Evolutionary conservation across 2,113 vertebrate genomes (phyloP), one percentile per base, ranked within the genome.

Genomic region (Prionailurus viverrinus): DNA sequence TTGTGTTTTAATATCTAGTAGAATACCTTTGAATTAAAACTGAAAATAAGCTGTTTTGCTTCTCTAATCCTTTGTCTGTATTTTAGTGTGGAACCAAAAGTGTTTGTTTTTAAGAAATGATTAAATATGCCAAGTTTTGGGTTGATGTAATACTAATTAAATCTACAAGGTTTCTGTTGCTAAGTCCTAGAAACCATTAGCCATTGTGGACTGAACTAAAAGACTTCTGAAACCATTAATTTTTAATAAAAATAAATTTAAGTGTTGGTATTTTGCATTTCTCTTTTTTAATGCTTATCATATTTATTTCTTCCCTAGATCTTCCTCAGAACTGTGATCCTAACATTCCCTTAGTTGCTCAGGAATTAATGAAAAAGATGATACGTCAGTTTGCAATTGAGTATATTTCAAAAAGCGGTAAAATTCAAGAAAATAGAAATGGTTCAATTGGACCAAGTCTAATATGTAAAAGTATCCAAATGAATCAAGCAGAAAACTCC

Each of bases 301-400:
- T 92, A 81, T 98, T 74, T 97, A 96, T 97, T 99, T 98, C 89
- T 98, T 98, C 98, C 68, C 96, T 97, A 99, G 99, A 99, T 99
- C 99, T 99, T 99, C 98, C 99, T 99, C 98, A 99, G 98, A 99
- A 99, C 99, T 99, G 99, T 99, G 99, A 99, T 99, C 99, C 99
- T 98, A 99, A 99, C 99, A 99, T 99, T 99, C 99, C 99, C 98
- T 98, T 99, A 99, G 99, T 99, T 98, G 99, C 99, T 98, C 99
- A 99, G 99, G 99, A 99, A 99, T 99, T 99, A 99, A 99, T 99
- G 99, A 99, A 99, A 98, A 99, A 99, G 98, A 99, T 99, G 99
- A 99, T 99, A 97, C 99, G 99, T 98, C 99, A 99, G 99, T 99
- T 99, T 99, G 99, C 99, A 78, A 99, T 99, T 98, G 99, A 99